A percentile compares a stretch with the other conserved stretches of the same genome.
Evolutionary conservation across 2,797 vertebrate species (phyloP).

Genomic region (Cheirogaleus major): DNA sequence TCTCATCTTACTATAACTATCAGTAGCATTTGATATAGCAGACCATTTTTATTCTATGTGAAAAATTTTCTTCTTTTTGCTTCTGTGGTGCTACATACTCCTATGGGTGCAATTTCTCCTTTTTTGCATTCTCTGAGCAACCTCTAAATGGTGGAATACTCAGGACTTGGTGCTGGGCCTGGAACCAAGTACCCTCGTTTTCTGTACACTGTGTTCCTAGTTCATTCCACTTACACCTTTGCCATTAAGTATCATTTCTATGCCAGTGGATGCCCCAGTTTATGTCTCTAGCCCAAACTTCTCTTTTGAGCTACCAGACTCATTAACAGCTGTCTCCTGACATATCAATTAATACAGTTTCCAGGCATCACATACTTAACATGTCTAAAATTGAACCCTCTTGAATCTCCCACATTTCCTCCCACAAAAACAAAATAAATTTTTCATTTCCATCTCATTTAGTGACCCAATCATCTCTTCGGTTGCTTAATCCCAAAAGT

Average conservation of each 20-base stretch:
- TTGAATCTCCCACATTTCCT: background rate
- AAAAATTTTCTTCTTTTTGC: background rate
- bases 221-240: background rate
- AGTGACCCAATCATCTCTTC: background rate
- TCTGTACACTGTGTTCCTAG: background rate
- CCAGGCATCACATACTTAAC: background rate
- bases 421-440: background rate
- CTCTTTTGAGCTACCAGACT: background rate
- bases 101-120: background rate
- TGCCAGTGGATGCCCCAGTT: background rate
- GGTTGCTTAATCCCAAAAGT: constrained; percentile 25
- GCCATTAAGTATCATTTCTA: background rate
- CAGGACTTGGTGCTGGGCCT: background rate
- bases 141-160: background rate
- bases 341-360: background rate
- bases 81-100: background rate
- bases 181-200: background rate
- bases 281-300: background rate
- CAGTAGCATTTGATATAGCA: background rate
- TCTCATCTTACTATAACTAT: background rate
- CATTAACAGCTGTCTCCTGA: background rate
- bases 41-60: background rate
- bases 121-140: background rate
- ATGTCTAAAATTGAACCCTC: background rate
- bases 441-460: background rate